These are phyloP conservation scores for Hippoglossus hippoglossus DNA, from an alignment of 2,797 vertebrate species.

Conservation along the genomic window DNA sequence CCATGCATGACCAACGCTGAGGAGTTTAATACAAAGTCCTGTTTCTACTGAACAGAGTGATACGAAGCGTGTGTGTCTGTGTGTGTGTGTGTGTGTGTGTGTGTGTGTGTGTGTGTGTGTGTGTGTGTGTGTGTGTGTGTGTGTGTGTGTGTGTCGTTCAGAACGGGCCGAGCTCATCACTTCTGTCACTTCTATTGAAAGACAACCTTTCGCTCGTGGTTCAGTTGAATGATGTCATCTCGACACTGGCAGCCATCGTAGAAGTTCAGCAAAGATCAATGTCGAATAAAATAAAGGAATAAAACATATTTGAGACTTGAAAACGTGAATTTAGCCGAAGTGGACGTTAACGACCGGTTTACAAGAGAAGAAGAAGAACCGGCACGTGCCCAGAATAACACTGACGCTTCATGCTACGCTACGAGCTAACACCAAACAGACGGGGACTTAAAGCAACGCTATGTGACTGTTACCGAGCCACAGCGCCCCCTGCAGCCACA, in stretches of 20 bases:
- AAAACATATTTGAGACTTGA: background rate
- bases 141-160: slow-evolving; percentile 12
- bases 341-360: background rate
- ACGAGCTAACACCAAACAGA: background rate
- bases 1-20: slow-evolving; percentile 79
- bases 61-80: slow-evolving; percentile 30
- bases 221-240: background rate
- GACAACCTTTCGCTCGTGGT: background rate
- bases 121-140: background rate
- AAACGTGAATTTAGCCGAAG: background rate
- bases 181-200: background rate
- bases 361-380: too few relatives aligned
- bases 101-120: slow-evolving; percentile 13
- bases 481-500: too few relatives aligned
- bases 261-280: background rate
- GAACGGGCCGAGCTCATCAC: slow-evolving; percentile 17
- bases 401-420: background rate
- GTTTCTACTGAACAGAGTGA: slow-evolving; percentile 58
- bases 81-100: background rate
- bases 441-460: too few relatives aligned
- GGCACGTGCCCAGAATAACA: background rate
- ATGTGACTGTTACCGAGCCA: too few relatives aligned
- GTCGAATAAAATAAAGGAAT: background rate
- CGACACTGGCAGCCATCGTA: background rate
- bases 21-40: slow-evolving; percentile 60